Percentiles rank a stretch among this genome's conserved stretches.
These are phyloP conservation scores for Temnothorax curvispinosus DNA, from an alignment of 1,140 invertebrate genomes.

Conservation along the genomic window DNA sequence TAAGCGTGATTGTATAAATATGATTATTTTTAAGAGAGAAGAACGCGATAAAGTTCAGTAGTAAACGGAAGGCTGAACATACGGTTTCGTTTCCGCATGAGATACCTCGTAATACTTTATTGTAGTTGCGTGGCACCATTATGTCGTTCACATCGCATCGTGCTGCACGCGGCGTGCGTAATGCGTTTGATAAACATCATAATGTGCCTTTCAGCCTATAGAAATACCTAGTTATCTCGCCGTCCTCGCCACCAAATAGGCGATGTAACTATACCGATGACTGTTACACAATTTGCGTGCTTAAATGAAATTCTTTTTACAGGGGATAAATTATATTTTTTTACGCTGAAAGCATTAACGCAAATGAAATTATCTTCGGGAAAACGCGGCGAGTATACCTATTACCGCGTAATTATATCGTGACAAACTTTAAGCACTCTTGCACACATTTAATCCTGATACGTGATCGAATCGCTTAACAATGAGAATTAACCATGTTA, in stretches of 20 bases:
- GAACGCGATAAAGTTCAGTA: not conserved
- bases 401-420: not conserved
- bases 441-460: not conserved
- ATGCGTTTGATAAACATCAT: not conserved
- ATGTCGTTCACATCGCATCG: not conserved
- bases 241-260: not conserved
- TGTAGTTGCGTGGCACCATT: slow-evolving; percentile 17
- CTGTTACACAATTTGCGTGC: not conserved
- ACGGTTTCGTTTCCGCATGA: not conserved
- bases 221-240: not conserved
- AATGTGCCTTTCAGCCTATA: not conserved
- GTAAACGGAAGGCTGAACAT: not conserved
- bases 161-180: not conserved
- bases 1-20: not conserved
- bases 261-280: not conserved
- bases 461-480: not conserved
- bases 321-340: not conserved
- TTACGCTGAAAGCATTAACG: not conserved
- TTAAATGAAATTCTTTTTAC: not conserved
- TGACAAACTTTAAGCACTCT: not conserved
- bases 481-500: not conserved
- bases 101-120: slow-evolving; percentile 2
- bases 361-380: not conserved
- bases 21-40: not conserved
- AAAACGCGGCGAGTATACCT: not conserved